A percentile compares a stretch with the other conserved stretches of the same genome.
Evolutionary conservation across 2,113 vertebrate species (phyloP).

Genomic region (Pangasianodon gigas): DNA sequence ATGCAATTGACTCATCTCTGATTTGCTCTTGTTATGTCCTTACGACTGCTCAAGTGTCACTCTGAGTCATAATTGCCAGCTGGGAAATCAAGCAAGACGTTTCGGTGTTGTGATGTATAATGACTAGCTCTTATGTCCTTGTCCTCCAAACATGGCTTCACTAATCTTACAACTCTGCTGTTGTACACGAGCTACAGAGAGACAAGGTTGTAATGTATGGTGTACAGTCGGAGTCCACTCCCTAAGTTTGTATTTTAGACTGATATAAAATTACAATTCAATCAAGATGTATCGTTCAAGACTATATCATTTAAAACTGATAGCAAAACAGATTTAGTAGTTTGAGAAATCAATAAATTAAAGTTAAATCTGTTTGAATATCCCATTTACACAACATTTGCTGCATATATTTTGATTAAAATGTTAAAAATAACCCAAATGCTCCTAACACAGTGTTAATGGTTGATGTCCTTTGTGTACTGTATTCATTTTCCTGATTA

Average conservation of each 20-base stretch:
- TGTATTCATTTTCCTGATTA: neutral
- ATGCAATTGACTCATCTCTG: conserved; percentile 19
- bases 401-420: no score
- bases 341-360: neutral
- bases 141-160: neutral
- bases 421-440: neutral
- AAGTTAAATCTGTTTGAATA: neutral
- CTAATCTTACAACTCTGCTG: neutral
- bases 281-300: neutral
- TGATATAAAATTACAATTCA: neutral
- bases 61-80: conserved; percentile 38
- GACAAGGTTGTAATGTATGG: neutral
- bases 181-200: neutral
- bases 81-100: conserved; percentile 24
- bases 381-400: neutral
- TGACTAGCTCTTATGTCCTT: conserved; percentile 5
- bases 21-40: conserved; percentile 1
- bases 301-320: neutral
- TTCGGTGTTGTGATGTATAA: conserved; percentile 10
- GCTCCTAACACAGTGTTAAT: neutral
- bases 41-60: conserved; percentile 29
- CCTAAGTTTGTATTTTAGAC: neutral
- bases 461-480: neutral
- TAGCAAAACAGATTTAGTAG: neutral
- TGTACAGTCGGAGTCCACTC: no score